Conservation (phyloP, 1,140 invertebrate species). For the Aphelinus atriplicis region DNA sequence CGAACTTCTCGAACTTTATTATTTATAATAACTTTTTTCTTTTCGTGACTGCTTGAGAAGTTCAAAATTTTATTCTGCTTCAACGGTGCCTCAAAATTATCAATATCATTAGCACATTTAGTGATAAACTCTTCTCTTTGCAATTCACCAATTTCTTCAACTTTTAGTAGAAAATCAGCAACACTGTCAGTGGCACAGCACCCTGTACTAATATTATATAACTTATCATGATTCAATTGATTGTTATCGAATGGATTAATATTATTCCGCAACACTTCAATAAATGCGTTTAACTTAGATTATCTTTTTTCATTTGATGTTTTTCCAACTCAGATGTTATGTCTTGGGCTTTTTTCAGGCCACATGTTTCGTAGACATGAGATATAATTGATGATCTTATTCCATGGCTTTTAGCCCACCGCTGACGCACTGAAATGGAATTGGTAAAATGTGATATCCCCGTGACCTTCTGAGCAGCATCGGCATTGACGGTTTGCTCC, state of each 20-base stretch:
- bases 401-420: not conserved
- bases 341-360: not conserved
- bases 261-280: not conserved
- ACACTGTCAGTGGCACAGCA: too few species aligned
- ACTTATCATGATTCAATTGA: too few species aligned
- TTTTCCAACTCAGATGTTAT: not conserved
- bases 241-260: not conserved
- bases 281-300: not conserved
- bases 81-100: too few species aligned
- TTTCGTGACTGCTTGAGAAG: too few species aligned
- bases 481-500: conserved; percentile 51
- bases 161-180: too few species aligned
- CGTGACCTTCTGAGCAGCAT: conserved; percentile 43
- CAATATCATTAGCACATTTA: too few species aligned
- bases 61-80: too few species aligned
- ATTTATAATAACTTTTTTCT: too few species aligned
- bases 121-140: too few species aligned
- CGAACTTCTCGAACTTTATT: too few species aligned
- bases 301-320: not conserved
- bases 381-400: not conserved
- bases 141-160: too few species aligned
- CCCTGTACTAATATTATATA: too few species aligned
- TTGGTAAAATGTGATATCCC: conserved; percentile 43
- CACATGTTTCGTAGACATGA: not conserved
- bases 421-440: not conserved